Evolutionary conservation across 2,888 invertebrate species (phyloP).

Genomic region (Eudemis profundana): DNA sequence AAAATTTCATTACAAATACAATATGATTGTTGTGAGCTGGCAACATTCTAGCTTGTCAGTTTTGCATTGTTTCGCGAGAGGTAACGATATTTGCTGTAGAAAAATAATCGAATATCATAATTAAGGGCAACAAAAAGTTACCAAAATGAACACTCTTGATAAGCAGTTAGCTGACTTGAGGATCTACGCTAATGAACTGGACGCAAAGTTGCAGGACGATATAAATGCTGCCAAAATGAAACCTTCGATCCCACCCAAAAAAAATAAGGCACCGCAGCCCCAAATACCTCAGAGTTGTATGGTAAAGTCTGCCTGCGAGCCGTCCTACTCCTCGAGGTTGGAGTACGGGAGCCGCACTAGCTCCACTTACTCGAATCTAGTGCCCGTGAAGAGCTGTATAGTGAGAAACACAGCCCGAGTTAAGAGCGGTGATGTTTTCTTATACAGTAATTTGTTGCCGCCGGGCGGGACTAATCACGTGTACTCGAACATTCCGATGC

Average conservation of each 20-base stretch:
- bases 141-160: slow-evolving; percentile 76
- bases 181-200: slow-evolving; percentile 80
- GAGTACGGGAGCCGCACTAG: slow-evolving; percentile 80
- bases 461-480: slow-evolving; percentile 82
- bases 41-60: slow-evolving; percentile 40
- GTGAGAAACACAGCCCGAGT: slow-evolving; percentile 74
- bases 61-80: slow-evolving; percentile 39
- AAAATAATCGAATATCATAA: slow-evolving; percentile 35
- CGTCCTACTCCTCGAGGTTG: slow-evolving; percentile 91
- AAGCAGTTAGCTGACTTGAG: slow-evolving; percentile 79
- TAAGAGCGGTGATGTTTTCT: slow-evolving; percentile 76
- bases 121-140: slow-evolving; percentile 39
- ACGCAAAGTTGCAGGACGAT: slow-evolving; percentile 80
- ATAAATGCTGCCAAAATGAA: slow-evolving; percentile 78
- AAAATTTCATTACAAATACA: no score
- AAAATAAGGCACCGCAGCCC: slow-evolving; percentile 76
- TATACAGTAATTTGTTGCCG: slow-evolving; percentile 79
- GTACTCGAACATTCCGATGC: slow-evolving; percentile 77
- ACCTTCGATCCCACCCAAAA: slow-evolving; percentile 81
- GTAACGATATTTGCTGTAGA: slow-evolving; percentile 37
- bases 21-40: slow-evolving; percentile 13
- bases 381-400: slow-evolving; percentile 82
- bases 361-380: slow-evolving; percentile 80
- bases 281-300: slow-evolving; percentile 92
- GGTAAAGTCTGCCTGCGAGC: slow-evolving; percentile 90